Evolutionary conservation across 2,113 vertebrate genomes (phyloP).

Genomic region (Poecilia latipinna): DNA sequence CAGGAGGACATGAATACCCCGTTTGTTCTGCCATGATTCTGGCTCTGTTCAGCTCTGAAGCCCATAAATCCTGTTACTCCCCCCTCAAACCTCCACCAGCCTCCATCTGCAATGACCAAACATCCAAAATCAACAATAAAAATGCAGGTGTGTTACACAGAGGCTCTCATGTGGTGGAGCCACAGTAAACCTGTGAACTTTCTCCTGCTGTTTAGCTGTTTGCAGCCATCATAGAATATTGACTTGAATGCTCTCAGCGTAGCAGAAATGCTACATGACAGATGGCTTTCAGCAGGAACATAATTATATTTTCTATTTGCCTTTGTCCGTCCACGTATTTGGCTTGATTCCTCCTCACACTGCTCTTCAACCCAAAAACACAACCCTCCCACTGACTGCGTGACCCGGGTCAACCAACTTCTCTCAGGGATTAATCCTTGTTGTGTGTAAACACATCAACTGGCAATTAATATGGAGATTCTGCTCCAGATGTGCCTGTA

Average conservation of each 20-base stretch:
- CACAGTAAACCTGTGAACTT: conserved; percentile 31
- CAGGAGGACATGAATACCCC: too few species aligned
- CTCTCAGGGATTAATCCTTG: conserved; percentile 62
- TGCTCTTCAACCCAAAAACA: conserved; percentile 17
- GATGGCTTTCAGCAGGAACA: conserved; percentile 42
- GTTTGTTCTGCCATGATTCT: conserved; percentile 9
- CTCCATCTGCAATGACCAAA: conserved; percentile 20
- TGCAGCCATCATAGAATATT: conserved; percentile 14
- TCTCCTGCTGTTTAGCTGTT: conserved; percentile 4
- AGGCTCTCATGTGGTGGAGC: conserved; percentile 26
- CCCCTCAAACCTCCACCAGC: background rate
- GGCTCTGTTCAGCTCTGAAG: conserved; percentile 26
- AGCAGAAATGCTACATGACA: conserved; percentile 29
- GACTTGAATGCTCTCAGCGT: conserved; percentile 25
- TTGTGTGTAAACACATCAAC: conserved; percentile 73
- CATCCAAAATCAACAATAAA: conserved; percentile 44
- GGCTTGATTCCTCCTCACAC: conserved; percentile 13
- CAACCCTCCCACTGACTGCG: conserved; percentile 29
- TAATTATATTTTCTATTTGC: conserved; percentile 15
- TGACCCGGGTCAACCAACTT: conserved; percentile 58
- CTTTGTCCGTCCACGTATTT: conserved; percentile 36
- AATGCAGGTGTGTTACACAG: conserved; percentile 54
- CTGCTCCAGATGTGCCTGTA: conserved; percentile 75
- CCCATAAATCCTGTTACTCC: conserved; percentile 38
- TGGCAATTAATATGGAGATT: conserved; percentile 75